phyloP scores from a whole-genome alignment of 1,140 invertebrate genomes.

The Cardiocondyla obscurior region DNA sequence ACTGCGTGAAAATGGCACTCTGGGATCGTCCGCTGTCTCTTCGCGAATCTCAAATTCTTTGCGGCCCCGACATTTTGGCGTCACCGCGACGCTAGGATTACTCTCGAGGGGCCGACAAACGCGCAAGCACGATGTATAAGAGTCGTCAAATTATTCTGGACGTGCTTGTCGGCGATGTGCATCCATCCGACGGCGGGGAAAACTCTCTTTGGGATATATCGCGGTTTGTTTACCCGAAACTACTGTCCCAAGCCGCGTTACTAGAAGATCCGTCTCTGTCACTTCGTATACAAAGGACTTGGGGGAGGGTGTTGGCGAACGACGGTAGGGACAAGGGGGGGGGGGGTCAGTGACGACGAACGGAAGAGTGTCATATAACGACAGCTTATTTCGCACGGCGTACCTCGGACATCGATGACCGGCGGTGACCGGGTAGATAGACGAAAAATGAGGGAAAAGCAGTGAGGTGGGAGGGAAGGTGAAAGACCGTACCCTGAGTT shows the following conservation, averaged over 20 bases:
- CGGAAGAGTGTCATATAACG: conserved; percentile 42
- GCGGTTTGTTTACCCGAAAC: conserved; percentile 59
- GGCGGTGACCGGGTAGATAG: not conserved
- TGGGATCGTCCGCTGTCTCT: not conserved
- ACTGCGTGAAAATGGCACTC: not conserved
- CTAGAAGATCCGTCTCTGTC: conserved; percentile 50
- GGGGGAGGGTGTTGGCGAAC: not conserved
- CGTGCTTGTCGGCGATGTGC: conserved; percentile 18
- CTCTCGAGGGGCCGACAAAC: not conserved
- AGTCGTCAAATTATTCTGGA: conserved; percentile 50
- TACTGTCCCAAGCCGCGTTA: conserved; percentile 21
- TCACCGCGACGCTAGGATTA: conserved; percentile 3
- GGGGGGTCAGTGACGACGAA: not conserved
- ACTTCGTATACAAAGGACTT: conserved; percentile 44
- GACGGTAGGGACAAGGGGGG: conserved; percentile 15
- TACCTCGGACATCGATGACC: conserved; percentile 1
- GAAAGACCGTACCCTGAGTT: not conserved
- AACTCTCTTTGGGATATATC: conserved; percentile 46
- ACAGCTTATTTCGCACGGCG: conserved; percentile 54
- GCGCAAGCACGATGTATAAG: conserved; percentile 19
- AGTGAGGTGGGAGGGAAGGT: not conserved
- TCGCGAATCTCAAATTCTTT: conserved; percentile 9
- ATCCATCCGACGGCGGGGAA: not conserved
- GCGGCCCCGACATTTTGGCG: not conserved
- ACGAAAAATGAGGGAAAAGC: not conserved